Conservation (phyloP, 2,797 vertebrate genomes). For the Hippoglossus hippoglossus region DNA sequence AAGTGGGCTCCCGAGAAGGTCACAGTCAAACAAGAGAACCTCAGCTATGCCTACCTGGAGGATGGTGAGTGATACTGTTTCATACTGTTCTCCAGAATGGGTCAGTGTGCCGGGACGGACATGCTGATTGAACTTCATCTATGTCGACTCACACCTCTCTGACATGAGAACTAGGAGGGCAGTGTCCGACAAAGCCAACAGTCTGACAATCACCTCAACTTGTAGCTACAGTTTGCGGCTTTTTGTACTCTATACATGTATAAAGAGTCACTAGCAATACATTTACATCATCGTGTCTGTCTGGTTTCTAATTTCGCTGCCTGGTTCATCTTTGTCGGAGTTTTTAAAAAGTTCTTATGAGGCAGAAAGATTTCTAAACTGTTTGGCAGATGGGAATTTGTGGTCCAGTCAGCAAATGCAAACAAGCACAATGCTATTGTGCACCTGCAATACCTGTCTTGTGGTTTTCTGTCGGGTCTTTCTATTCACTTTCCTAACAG, state of each 20-base stretch:
- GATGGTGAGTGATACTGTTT: slow-evolving; percentile 87
- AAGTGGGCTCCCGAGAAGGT: slow-evolving; percentile 80
- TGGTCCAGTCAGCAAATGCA: slow-evolving; percentile 65
- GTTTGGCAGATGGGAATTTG: slow-evolving; percentile 20
- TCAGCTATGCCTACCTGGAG: slow-evolving; percentile 92
- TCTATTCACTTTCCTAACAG: slow-evolving; percentile 48
- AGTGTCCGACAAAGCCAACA: too few relatives aligned
- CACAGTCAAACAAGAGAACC: slow-evolving; percentile 92
- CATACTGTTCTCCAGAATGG: neutral
- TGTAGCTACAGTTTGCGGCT: neutral
- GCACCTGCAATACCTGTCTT: slow-evolving; percentile 55
- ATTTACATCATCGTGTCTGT: too few relatives aligned
- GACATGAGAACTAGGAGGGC: neutral
- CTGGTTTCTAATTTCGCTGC: too few relatives aligned
- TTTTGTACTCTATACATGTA: neutral
- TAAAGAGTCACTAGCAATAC: too few relatives aligned
- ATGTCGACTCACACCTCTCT: neutral
- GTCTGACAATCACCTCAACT: too few relatives aligned
- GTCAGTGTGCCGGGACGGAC: neutral
- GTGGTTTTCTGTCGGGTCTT: slow-evolving; percentile 53
- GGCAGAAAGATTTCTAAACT: neutral
- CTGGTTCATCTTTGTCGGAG: too few relatives aligned
- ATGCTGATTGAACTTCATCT: neutral
- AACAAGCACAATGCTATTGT: slow-evolving; percentile 48
- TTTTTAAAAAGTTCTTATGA: too few relatives aligned